Conservation (phyloP, 1,140 invertebrate genomes). For the Papilio dardanus region DNA sequence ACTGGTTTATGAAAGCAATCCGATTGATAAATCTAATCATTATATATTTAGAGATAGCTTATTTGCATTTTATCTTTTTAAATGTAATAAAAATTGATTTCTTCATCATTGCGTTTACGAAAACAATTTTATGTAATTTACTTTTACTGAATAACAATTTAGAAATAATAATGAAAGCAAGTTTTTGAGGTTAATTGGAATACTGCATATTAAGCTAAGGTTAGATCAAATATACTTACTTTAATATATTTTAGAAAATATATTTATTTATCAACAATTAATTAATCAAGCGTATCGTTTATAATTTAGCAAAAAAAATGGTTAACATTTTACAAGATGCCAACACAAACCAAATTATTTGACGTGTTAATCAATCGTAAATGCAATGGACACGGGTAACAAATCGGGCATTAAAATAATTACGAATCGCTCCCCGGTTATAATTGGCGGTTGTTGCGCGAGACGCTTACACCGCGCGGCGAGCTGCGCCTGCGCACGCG, state of each 20-base stretch:
- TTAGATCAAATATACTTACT: background rate
- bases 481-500: conserved; percentile 44
- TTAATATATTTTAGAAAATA: background rate
- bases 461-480: conserved; percentile 38
- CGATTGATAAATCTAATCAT: conserved; percentile 24
- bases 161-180: background rate
- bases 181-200: background rate
- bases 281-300: too few relatives aligned
- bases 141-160: background rate
- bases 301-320: too few relatives aligned
- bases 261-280: background rate
- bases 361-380: conserved; percentile 16
- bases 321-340: background rate
- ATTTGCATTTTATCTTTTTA: conserved; percentile 14
- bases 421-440: conserved; percentile 56
- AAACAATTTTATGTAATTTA: background rate
- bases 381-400: conserved; percentile 35
- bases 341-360: background rate
- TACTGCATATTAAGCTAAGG: background rate
- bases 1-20: conserved; percentile 24
- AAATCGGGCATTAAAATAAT: conserved; percentile 56
- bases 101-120: conserved; percentile 16
- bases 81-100: conserved; percentile 17
- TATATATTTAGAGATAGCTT: conserved; percentile 2
- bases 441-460: conserved; percentile 56